Percentiles rank a stretch among this genome's conserved stretches.
Evolutionary conservation across 1,140 invertebrate genomes (phyloP).

Genomic region (Gonioctena quinquepunctata): DNA sequence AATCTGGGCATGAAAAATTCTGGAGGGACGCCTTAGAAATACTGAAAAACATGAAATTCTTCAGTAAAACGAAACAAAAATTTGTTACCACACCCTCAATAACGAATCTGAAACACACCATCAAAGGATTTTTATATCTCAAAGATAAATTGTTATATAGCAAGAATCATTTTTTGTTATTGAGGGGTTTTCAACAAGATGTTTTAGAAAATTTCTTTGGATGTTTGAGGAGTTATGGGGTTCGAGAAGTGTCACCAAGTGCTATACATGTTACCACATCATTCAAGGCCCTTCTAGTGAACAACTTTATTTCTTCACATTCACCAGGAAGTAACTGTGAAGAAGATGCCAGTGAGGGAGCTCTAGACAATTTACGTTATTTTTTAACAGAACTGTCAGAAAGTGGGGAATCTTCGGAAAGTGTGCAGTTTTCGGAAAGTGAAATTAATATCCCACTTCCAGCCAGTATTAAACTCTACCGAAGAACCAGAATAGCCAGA

Average conservation of each 20-base stretch:
- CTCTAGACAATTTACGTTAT: conserved; percentile 13
- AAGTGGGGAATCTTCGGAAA: neutral
- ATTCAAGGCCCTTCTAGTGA: too few relatives aligned
- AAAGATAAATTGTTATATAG: neutral
- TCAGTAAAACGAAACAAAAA: conserved; percentile 21
- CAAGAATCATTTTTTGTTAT: conserved; percentile 18
- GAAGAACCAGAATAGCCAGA: neutral
- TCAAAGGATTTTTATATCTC: conserved; percentile 42
- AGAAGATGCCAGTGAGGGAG: neutral
- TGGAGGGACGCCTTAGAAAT: conserved; percentile 36
- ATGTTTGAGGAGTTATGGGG: conserved; percentile 31
- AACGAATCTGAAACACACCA: conserved; percentile 43
- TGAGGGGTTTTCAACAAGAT: conserved; percentile 41
- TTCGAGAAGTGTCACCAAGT: conserved; percentile 1
- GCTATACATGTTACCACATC: too few relatives aligned
- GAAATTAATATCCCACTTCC: neutral
- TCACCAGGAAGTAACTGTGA: too few relatives aligned
- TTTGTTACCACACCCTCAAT: conserved; percentile 38
- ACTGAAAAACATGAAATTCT: conserved; percentile 40
- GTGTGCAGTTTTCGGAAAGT: neutral
- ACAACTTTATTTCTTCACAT: too few relatives aligned
- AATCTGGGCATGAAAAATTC: conserved; percentile 37
- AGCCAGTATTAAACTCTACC: neutral
- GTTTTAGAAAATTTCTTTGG: conserved; percentile 47
- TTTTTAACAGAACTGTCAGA: conserved; percentile 7